Evolutionary conservation across 2,113 vertebrate species (phyloP).

Genomic region (Psilopogon haemacephalus): DNA sequence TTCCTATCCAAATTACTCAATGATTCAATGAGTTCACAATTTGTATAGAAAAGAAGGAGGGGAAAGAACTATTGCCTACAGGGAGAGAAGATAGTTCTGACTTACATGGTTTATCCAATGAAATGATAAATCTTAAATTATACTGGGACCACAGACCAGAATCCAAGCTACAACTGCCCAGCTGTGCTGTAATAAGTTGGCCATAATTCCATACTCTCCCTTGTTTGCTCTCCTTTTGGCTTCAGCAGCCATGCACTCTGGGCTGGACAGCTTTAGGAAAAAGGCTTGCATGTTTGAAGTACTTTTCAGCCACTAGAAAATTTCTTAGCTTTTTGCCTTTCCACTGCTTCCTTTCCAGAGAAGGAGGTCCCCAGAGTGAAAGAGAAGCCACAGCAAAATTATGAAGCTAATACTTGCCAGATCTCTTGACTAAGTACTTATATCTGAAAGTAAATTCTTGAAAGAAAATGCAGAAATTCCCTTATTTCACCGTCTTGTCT

Average conservation of each 20-base stretch:
- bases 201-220: background rate
- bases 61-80: background rate
- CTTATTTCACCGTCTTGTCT: background rate
- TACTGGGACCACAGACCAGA: background rate
- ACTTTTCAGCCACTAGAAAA: background rate
- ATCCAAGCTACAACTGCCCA: background rate
- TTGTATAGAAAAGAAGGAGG: background rate
- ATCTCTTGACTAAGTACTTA: background rate
- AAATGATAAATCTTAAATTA: background rate
- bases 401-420: background rate
- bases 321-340: background rate
- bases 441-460: background rate
- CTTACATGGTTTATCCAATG: background rate
- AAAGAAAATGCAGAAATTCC: constrained; percentile 10
- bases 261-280: background rate
- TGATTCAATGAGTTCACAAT: background rate
- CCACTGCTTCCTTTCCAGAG: background rate
- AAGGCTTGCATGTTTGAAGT: background rate
- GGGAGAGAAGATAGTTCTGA: background rate
- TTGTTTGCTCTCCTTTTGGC: background rate
- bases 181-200: background rate
- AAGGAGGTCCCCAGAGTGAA: background rate
- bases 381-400: background rate
- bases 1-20: background rate
- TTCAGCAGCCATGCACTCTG: background rate